Conservation (phyloP, 2,797 vertebrate genomes). For the Ceryle rudis region DNA sequence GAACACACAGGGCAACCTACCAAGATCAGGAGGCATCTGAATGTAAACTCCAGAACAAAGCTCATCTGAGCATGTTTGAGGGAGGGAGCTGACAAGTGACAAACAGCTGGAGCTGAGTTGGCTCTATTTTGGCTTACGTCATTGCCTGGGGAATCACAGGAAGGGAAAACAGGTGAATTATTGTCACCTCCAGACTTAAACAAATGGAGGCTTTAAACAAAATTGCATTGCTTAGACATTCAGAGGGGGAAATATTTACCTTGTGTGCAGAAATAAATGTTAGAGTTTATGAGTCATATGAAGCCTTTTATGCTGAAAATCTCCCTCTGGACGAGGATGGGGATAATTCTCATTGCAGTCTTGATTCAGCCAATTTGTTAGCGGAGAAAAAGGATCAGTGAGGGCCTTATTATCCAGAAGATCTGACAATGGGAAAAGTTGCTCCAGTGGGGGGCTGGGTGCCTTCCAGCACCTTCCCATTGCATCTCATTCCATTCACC, state of each 20-base stretch:
- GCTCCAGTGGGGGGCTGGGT: neutral
- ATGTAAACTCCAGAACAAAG: neutral
- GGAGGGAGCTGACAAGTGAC: slow-evolving; percentile 21
- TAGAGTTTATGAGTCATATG: slow-evolving; percentile 29
- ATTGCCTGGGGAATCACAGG: neutral
- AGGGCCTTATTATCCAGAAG: neutral
- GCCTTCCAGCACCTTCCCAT: neutral
- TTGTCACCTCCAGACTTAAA: slow-evolving; percentile 33
- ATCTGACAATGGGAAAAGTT: neutral
- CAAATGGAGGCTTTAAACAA: slow-evolving; percentile 56
- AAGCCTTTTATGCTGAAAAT: slow-evolving; percentile 48
- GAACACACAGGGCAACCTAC: neutral
- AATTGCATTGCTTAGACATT: slow-evolving; percentile 41
- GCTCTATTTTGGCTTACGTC: neutral
- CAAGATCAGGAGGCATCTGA: neutral
- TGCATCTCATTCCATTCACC: neutral
- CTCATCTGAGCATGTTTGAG: neutral
- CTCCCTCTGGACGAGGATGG: neutral
- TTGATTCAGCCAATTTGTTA: slow-evolving; percentile 12
- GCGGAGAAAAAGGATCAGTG: neutral
- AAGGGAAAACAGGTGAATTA: slow-evolving; percentile 44
- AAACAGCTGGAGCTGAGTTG: neutral
- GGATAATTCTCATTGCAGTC: neutral
- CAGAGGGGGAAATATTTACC: slow-evolving; percentile 49
- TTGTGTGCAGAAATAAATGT: neutral